Evolutionary conservation across 1,140 invertebrate genomes (phyloP).

Genomic region (Musca domestica): DNA sequence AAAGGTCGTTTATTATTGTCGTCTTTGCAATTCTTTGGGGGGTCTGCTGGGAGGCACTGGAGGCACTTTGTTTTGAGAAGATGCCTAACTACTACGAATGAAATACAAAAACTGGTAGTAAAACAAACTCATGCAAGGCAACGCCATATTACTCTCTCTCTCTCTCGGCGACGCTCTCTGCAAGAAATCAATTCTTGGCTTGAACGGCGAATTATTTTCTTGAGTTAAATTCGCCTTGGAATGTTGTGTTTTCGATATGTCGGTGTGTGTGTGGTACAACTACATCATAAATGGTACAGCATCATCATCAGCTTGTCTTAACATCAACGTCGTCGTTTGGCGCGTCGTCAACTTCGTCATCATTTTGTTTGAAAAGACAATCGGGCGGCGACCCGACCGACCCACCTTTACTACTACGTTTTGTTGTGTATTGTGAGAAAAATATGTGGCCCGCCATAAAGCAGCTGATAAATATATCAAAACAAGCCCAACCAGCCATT

Average conservation of each 20-base stretch:
- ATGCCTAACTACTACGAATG: too few relatives aligned
- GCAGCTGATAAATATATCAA: constrained; percentile 13
- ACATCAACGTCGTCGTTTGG: constrained; percentile 22
- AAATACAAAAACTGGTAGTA: neutral
- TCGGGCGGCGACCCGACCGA: neutral
- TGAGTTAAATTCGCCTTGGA: neutral
- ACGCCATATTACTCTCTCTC: neutral
- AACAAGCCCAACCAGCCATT: neutral
- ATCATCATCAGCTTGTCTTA: constrained; percentile 17
- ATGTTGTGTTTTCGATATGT: neutral
- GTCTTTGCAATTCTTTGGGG: neutral
- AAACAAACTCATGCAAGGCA: neutral
- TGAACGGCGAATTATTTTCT: constrained; percentile 10
- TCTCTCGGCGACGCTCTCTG: neutral
- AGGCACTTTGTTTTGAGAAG: neutral
- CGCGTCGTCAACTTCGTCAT: neutral
- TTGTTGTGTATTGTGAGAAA: too few relatives aligned
- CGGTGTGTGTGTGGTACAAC: neutral
- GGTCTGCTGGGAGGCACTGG: neutral
- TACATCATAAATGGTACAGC: neutral
- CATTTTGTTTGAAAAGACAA: neutral
- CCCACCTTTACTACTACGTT: neutral
- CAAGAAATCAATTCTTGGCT: neutral
- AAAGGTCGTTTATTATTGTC: constrained; percentile 1
- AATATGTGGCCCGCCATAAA: neutral